Evolutionary conservation across 2,888 invertebrate genomes (phyloP), one percentile per base, ranked within the genome.

Genomic region (Tenthredo amoena): DNA sequence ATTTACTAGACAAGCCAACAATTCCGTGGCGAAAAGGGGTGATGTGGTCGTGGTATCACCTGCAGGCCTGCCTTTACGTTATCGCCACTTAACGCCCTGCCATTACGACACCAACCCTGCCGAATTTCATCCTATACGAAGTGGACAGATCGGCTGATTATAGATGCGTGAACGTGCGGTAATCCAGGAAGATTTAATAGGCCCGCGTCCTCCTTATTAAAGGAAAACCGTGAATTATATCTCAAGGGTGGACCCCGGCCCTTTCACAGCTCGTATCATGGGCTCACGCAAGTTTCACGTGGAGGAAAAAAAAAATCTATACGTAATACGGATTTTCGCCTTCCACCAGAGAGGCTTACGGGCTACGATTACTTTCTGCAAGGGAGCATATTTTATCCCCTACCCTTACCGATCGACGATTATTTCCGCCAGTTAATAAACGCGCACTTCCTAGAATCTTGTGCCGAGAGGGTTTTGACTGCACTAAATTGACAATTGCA

Each of bases 141-240:
- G 81, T 81, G 81, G 62, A 62, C 81, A 81, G 81, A 81, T 81
- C 81, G 37, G 58, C 40, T 81, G 81, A 81, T 81, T 81, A 81
- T 81, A 37, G 81, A 81, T 62, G 62, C 81, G 81, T 7, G 50
- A 77, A 77, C 50, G 50, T 18, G 50, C n/a, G 58, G 40, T 81
- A 40, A 58, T 81, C 81, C 81, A 21, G 1, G 81, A 81, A 81
- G 62, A 81, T 81, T 81, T 81, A 81, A 62, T 62, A 62, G 40
- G 18, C 81, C 40, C 21, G 21, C 81, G 50, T 62, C 62, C 37
- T 77, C 77, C 77, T 77, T 77, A 77, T 77, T 77, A 55, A 77
- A 77, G 77, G 77, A 50, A 77, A 77, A 18, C 50, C 31, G 31
- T 55, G 47, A 50, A 55, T 50, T 77, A 47, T 50, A 12, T 10